Conservation (phyloP, 2,797 vertebrate genomes). For the Monodelphis domestica region DNA sequence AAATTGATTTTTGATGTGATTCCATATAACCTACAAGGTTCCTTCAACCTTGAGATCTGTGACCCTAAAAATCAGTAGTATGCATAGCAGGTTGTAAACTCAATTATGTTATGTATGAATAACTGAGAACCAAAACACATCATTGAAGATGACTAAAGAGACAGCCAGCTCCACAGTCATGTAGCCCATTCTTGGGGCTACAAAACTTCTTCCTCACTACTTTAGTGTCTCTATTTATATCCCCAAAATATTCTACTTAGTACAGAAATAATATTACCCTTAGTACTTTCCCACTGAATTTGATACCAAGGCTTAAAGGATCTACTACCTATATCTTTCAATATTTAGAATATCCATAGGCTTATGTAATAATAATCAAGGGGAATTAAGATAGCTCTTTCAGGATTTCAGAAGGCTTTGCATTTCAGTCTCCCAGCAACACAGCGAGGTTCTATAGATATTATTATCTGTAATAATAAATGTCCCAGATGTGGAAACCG, state of each 20-base stretch:
- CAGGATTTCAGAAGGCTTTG: neutral
- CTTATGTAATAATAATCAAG: neutral
- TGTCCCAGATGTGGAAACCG: neutral
- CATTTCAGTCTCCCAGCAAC: neutral
- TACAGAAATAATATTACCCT: neutral
- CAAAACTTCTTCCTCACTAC: neutral
- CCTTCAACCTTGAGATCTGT: no score
- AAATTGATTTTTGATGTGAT: no score
- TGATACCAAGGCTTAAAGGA: neutral
- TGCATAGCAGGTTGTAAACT: no score
- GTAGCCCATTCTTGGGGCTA: neutral
- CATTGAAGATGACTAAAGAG: no score
- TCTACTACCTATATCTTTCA: neutral
- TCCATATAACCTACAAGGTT: no score
- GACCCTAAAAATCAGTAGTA: no score
- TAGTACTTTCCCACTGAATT: neutral
- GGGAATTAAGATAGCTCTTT: neutral
- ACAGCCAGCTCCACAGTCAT: neutral
- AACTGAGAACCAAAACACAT: no score
- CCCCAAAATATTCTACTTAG: neutral
- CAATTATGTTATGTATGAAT: no score
- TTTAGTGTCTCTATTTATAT: neutral
- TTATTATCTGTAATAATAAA: neutral
- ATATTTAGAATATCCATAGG: neutral
- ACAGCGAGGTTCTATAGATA: neutral